Evolutionary conservation across 2,888 invertebrate species (phyloP).

Genomic region (Coleophora deauratella): DNA sequence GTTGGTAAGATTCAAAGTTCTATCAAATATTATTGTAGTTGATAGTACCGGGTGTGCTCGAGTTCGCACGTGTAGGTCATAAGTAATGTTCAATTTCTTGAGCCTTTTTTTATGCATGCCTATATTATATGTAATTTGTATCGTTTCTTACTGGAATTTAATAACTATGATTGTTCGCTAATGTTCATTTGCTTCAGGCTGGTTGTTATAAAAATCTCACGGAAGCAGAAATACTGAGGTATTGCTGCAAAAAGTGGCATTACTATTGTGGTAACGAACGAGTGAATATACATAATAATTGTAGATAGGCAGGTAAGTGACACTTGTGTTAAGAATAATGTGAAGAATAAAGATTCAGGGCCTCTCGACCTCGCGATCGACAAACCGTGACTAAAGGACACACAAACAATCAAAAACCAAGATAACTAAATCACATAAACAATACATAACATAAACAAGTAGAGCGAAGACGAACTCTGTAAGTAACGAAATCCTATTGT

Average conservation of each 20-base stretch:
- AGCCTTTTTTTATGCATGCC: constrained; percentile 33
- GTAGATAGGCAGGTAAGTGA: too few species aligned
- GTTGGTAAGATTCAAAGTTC: too few species aligned
- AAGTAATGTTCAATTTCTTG: constrained; percentile 31
- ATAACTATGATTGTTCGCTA: constrained; percentile 31
- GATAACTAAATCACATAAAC: too few species aligned
- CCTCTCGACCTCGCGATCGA: too few species aligned
- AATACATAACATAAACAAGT: too few species aligned
- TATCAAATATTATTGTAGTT: too few species aligned
- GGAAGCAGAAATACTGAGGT: constrained; percentile 19
- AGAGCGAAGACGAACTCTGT: too few species aligned
- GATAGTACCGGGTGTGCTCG: too few species aligned
- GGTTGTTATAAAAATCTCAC: constrained; percentile 22
- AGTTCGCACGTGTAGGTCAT: constrained; percentile 13
- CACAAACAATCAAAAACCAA: constrained; percentile 32
- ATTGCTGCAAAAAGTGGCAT: constrained; percentile 14
- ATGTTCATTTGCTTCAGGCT: constrained; percentile 15
- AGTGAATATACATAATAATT: too few species aligned
- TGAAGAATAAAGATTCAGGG: too few species aligned
- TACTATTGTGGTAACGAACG: constrained; percentile 28
- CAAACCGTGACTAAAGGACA: constrained; percentile 44
- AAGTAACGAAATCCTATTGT: too few species aligned
- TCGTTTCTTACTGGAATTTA: constrained; percentile 13
- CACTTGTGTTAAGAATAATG: too few species aligned
- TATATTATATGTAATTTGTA: constrained; percentile 24